These are phyloP conservation scores for Miniopterus natalensis DNA, from an alignment of 2,113 vertebrate species.

Conservation along the genomic window DNA sequence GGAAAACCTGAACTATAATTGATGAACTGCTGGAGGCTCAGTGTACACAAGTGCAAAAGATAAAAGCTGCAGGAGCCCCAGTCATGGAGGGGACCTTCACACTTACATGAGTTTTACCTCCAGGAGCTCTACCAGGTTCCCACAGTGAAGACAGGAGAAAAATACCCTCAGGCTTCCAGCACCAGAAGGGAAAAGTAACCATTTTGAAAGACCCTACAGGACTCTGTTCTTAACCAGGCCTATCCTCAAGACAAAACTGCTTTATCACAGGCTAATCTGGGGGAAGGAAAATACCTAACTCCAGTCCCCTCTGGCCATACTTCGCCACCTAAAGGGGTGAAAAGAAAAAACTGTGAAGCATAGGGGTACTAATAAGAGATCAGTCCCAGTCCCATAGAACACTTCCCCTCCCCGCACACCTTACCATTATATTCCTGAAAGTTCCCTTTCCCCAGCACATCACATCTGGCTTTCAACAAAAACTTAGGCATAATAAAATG, in stretches of 20 bases:
- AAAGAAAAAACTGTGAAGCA: not conserved
- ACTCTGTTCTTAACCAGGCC: not conserved
- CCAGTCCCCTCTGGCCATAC: not conserved
- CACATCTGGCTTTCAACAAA: not conserved
- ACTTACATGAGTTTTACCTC: not conserved
- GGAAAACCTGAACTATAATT: not conserved
- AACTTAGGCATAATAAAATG: not conserved
- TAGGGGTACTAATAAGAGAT: too few relatives aligned
- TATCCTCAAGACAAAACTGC: not conserved
- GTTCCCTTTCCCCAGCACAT: not conserved
- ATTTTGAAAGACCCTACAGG: not conserved
- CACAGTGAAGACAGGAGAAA: not conserved
- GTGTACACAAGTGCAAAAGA: not conserved
- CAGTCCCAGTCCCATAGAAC: not conserved
- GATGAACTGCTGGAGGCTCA: not conserved
- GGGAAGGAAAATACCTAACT: not conserved
- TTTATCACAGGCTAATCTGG: not conserved
- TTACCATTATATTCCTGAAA: not conserved
- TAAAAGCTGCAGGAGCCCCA: not conserved
- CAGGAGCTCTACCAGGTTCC: not conserved
- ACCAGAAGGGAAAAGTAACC: not conserved
- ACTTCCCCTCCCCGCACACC: too few relatives aligned
- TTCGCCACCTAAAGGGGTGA: not conserved
- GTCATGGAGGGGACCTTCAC: not conserved
- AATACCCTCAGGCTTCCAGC: not conserved